Evolutionary conservation across 2,888 invertebrate species (phyloP).

Genomic region (Macrophya annulata): DNA sequence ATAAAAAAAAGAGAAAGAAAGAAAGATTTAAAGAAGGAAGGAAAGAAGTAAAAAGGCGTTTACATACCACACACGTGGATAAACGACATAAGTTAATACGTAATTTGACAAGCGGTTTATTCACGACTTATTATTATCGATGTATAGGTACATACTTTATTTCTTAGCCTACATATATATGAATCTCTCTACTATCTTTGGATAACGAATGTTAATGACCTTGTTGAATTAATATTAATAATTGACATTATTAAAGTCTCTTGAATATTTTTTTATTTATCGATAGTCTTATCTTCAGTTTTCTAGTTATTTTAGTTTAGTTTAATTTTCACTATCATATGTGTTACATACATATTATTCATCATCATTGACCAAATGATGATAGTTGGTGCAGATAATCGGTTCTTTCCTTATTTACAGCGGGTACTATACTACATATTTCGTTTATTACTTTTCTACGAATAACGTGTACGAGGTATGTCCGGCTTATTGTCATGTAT

Average conservation of each 20-base stretch:
- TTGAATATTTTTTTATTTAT: background rate
- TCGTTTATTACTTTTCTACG: background rate
- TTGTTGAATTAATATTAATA: background rate
- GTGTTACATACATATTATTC: background rate
- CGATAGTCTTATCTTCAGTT: background rate
- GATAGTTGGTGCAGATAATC: background rate
- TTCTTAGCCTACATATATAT: background rate
- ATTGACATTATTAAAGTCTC: background rate
- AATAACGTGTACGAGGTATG: background rate
- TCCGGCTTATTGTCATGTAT: constrained; percentile 3
- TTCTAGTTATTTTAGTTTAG: background rate
- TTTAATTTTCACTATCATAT: background rate
- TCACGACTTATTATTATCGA: background rate
- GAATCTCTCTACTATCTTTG: background rate
- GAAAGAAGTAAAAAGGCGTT: background rate
- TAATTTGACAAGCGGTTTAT: background rate
- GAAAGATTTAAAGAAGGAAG: background rate
- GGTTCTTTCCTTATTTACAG: background rate
- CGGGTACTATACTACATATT: background rate
- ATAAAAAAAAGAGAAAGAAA: background rate
- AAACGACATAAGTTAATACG: background rate
- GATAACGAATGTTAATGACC: constrained; percentile 25
- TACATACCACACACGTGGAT: background rate
- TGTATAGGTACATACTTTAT: background rate
- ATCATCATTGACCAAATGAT: background rate